Percentiles rank a stretch among this genome's conserved stretches.
These are phyloP conservation scores for Marmota monax DNA, from an alignment of 2,113 vertebrate genomes.

Conservation along the genomic window DNA sequence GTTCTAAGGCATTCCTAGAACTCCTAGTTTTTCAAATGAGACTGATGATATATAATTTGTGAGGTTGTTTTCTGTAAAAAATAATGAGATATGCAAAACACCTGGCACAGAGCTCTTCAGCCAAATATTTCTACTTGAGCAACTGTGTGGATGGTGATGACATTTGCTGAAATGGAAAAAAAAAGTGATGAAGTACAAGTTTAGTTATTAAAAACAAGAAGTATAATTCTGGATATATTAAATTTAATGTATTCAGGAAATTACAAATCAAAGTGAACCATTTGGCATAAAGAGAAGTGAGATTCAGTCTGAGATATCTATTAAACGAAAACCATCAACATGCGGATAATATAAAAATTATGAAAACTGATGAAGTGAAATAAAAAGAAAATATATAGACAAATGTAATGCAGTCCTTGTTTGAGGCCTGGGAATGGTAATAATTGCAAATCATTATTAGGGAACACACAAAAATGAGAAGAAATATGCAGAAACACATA, in stretches of 20 bases:
- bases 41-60: background rate
- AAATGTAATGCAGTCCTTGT: background rate
- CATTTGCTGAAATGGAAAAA: background rate
- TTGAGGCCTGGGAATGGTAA: background rate
- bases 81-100: background rate
- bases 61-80: background rate
- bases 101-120: background rate
- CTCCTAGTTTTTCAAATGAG: background rate
- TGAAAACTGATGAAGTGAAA: background rate
- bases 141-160: background rate
- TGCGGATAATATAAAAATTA: background rate
- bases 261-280: background rate
- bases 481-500: background rate
- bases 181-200: background rate
- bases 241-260: background rate
- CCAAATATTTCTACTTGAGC: background rate
- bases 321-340: background rate
- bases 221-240: background rate
- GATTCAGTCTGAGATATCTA: background rate
- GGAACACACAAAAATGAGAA: background rate
- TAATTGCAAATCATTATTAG: background rate
- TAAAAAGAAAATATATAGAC: background rate
- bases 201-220: background rate
- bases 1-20: background rate
- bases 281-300: background rate